Conservation (phyloP, 2,888 invertebrate genomes). For the Ormyrus nitidulus region DNA sequence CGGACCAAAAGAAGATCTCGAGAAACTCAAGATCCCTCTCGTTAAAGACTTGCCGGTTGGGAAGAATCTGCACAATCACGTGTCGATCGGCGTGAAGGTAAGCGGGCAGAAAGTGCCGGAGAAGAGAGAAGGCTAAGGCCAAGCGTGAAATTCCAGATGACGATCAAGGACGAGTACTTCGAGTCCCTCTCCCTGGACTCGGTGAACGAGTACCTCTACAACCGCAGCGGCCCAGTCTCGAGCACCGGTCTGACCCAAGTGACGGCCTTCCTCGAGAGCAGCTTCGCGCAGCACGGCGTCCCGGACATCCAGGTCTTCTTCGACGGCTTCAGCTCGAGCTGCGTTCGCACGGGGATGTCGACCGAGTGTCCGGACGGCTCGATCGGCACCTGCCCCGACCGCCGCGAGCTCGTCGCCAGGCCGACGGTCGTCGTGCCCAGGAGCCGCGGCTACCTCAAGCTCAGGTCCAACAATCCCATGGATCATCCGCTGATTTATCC, state of each 20-base stretch:
- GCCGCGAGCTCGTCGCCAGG: constrained; percentile 71
- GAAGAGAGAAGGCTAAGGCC: not conserved
- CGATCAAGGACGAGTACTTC: constrained; percentile 66
- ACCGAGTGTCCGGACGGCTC: constrained; percentile 67
- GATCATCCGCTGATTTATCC: constrained; percentile 83
- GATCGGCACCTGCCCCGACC: constrained; percentile 62
- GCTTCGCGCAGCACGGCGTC: constrained; percentile 66
- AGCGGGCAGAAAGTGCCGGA: constrained; percentile 40
- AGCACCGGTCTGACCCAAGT: constrained; percentile 75
- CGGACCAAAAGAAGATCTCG: constrained; percentile 75
- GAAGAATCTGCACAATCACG: constrained; percentile 72
- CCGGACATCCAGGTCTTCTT: constrained; percentile 75
- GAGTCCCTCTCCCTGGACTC: constrained; percentile 68
- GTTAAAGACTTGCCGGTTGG: constrained; percentile 71
- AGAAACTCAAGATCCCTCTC: constrained; percentile 66
- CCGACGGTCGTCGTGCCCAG: constrained; percentile 67
- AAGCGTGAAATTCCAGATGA: constrained; percentile 50
- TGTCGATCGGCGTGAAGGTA: constrained; percentile 68
- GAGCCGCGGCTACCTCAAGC: constrained; percentile 79
- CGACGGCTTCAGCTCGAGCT: constrained; percentile 73
- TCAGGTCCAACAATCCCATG: constrained; percentile 81
- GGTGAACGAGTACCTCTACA: constrained; percentile 70
- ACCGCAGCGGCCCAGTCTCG: constrained; percentile 72
- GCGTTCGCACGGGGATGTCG: constrained; percentile 65
- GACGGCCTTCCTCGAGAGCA: constrained; percentile 73